Percentiles rank a stretch among this genome's conserved stretches.
These are phyloP conservation scores for Acronicta alni DNA, from an alignment of 2,888 invertebrate species.

Conservation along the genomic window DNA sequence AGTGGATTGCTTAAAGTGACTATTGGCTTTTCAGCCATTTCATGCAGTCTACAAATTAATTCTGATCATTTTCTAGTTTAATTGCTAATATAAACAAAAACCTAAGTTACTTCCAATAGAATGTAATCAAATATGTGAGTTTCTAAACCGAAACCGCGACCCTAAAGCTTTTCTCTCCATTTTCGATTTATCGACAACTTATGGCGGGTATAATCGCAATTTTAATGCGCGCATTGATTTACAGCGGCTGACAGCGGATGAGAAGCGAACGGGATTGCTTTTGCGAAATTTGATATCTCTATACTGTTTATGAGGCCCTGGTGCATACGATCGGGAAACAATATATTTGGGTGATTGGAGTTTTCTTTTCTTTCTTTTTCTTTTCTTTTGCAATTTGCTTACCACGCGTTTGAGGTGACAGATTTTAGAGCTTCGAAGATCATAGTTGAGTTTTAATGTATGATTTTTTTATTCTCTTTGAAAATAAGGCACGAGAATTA, in stretches of 20 bases:
- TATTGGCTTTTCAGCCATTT: background rate
- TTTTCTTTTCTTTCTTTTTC: slow-evolving; percentile 12
- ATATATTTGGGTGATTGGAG: slow-evolving; percentile 40
- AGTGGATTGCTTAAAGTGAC: no score
- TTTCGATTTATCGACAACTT: slow-evolving; percentile 86
- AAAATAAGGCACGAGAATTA: no score
- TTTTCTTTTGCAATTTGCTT: slow-evolving; percentile 6
- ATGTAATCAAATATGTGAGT: background rate
- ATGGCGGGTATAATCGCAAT: slow-evolving; percentile 87
- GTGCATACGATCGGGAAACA: slow-evolving; percentile 68
- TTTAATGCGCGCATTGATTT: slow-evolving; percentile 86
- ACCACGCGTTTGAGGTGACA: background rate
- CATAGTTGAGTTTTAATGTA: no score
- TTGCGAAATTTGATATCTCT: slow-evolving; percentile 87
- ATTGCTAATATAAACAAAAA: background rate
- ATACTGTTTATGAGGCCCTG: slow-evolving; percentile 83
- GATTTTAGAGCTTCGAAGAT: background rate
- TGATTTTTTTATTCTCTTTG: no score
- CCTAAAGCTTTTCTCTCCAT: slow-evolving; percentile 73
- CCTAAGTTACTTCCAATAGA: background rate
- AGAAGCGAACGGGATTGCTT: slow-evolving; percentile 78
- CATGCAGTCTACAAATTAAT: no score
- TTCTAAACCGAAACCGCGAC: slow-evolving; percentile 42
- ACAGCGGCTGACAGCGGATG: slow-evolving; percentile 73
- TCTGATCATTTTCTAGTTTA: no score